Base-by-base conservation (phyloP, 2,888 invertebrate genomes). In the Chelonus formosanus region DNA sequence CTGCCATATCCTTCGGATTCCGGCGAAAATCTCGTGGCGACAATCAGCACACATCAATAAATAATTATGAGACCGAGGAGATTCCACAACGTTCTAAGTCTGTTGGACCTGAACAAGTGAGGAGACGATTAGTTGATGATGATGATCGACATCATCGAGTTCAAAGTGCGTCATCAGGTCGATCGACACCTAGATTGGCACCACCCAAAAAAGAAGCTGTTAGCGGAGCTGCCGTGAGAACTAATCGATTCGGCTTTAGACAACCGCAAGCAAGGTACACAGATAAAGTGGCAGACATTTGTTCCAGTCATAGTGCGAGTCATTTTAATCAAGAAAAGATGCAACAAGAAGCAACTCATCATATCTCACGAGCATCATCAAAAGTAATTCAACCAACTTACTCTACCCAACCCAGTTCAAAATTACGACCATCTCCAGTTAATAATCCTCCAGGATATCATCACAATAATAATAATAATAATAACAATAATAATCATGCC, bases 1-100 rank as follows among this genome's bases (percentile, higher is more conserved):
- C 93, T 70, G 91, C 93, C 66, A 93, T 92, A 80, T 93, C 94
- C 52, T 94, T 94, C 83, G 94, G 94, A 56, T 94, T 94, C 85
- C 90, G 92, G 59, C 88, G 91, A 67, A 91, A 64, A 88, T 88
- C 52, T 50, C 77, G 66, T 45, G 87, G 87, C 6, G 60, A 66
- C 44, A 56, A 4, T 20, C 20, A 60, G 31, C 62, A 54, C 5
- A 4, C 45, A 32, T 44, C 58, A 5, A 70, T 81, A 74, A 68
- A 75, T 34, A 70, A 59, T 36, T 71, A 75, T 58, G 53, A 76
- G 69, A 73, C 73, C 70, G 74, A 82, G 67, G 73, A 80, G n/a
- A 79, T 84, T 1, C 83, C 85, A 48, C 85, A 84, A 20, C 83
- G 87, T 54, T 86, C 86, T 31, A 85, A 84, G 67, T 84, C 83